Evolutionary conservation across 2,113 vertebrate genomes (phyloP).

Genomic region (Manacus vitellinus): DNA sequence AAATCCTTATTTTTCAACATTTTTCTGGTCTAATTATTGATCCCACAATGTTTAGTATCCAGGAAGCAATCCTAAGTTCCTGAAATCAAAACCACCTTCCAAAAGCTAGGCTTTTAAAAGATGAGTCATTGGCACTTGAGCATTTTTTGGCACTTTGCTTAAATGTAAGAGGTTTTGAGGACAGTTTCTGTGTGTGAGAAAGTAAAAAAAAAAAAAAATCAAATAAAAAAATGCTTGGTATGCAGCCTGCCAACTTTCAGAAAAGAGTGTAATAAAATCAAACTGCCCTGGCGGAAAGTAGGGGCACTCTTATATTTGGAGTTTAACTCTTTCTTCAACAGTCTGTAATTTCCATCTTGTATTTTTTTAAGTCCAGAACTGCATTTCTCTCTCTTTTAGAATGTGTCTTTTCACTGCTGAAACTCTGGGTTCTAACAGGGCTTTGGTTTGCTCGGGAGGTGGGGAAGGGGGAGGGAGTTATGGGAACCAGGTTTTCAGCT

Average conservation of each 20-base stretch:
- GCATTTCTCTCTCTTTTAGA: not conserved
- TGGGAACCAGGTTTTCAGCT: not conserved
- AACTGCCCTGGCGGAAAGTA: conserved; percentile 19
- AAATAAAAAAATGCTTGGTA: conserved; percentile 11
- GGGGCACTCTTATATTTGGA: not conserved
- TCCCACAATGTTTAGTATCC: conserved; percentile 66
- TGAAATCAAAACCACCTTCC: conserved; percentile 72
- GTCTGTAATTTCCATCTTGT: not conserved
- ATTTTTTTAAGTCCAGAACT: not conserved
- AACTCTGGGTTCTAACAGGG: not conserved
- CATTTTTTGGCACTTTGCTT: conserved; percentile 54
- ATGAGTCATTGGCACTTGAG: conserved; percentile 69
- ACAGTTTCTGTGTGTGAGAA: conserved; percentile 55
- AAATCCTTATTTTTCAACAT: conserved; percentile 25
- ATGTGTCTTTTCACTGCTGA: not conserved
- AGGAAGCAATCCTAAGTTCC: conserved; percentile 68
- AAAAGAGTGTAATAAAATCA: conserved; percentile 2
- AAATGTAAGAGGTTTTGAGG: conserved; percentile 60
- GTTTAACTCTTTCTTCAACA: not conserved
- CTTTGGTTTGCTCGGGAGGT: not conserved
- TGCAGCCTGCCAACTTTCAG: conserved; percentile 30
- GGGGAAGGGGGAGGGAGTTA: not conserved
- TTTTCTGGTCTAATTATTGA: conserved; percentile 67
- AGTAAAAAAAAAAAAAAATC: not conserved
- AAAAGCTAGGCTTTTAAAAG: conserved; percentile 44